Evolutionary conservation across 2,797 vertebrate species (phyloP), one percentile per base, ranked within the genome.

Genomic region (Diglossa cyanea): DNA sequence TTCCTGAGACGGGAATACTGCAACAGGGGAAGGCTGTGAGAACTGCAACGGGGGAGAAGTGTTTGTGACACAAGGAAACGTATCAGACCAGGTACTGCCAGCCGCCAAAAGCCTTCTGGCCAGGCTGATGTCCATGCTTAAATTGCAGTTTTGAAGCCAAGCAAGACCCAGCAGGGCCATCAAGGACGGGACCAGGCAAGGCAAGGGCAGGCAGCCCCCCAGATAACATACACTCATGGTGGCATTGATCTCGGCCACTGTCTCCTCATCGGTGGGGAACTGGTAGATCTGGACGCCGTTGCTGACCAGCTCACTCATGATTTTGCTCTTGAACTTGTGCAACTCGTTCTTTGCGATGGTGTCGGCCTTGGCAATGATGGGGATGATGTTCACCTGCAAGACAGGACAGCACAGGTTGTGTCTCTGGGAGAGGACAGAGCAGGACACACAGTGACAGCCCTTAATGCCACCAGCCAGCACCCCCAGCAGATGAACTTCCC

Each of bases 251-350:
- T 98, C 98, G 0, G 98, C 98, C 91, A 99, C 98, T 0, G 98
- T 98, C 91, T 99, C 98, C 70, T 99, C 98, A 9, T 99, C 98
- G 0, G 98, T 98, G 0, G 98, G 98, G 82, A 99, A 99, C 97
- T 99, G 98, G 91, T 99, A 99, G 95, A 99, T 99, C 97, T 99
- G 98, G 47, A 99, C 98, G 0, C 98, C 98, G 2, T 99, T 99
- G 96, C 98, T 98, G 90, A 99, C 98, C 60, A 99, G 96, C 91
- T 99, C 98, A 0, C 98, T 99, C 98, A 99, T 99, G 94, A 99
- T 98, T 97, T 99, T 99, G 50, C 98, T 98, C 97, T 99, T 99
- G 97, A 99, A 99, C 94, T 98, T 98, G 96, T 99, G 98, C 86
- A 99, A 66, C 80, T 99, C 98, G 0, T 98, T 98, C 94, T 99